Evolutionary conservation across 92 coral and sea anemone genomes (phyloP), one percentile per base, ranked within the genome.

Genomic region (Heliopora coerulea): DNA sequence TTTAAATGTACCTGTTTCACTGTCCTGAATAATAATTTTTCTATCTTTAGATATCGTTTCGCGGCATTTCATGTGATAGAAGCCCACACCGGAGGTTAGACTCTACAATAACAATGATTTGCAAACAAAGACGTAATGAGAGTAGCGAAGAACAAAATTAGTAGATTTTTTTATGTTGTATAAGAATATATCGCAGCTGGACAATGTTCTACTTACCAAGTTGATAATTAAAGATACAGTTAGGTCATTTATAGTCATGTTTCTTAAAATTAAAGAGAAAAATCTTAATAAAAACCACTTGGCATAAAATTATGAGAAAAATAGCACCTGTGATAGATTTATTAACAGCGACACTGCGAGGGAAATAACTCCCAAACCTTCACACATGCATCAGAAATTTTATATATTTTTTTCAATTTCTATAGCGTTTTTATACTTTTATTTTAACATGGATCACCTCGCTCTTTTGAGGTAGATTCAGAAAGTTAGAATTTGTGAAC

Each of bases 21-120:
- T 93, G 88, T 84, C 88, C 68, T 79, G 83, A 44, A 93, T 58
- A n/a, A 93, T 89, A 30, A 93, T 82, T 75, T 78, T 93, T 15
- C 98, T 86, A 32, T 90, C 96, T 59, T 88, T 93, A 89, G 96
- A 93, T 61, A 88, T 82, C 3, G 82, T 85, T 59, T 93, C 96
- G 31, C 60, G 82, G 1, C 82, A 75, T 60, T 88, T 90, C 9
- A 91, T 88, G 48, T 91, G 88, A 54, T 93, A 93, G 84, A 93
- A 93, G 18, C 98, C 98, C 52, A 96, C 89, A 3, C 98, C 98
- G 73, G 96, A 93, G 2, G 98, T 93, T 54, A 93, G 65, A 49
- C 96, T 93, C 91, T 89, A 84, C 3, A 49, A 8, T 63, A 56
- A 37, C 52, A 48, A 7, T 20, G 21, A 6, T 64, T 4, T 28